Conservation (phyloP, 2,113 vertebrate genomes). For the Rallus limicola region DNA sequence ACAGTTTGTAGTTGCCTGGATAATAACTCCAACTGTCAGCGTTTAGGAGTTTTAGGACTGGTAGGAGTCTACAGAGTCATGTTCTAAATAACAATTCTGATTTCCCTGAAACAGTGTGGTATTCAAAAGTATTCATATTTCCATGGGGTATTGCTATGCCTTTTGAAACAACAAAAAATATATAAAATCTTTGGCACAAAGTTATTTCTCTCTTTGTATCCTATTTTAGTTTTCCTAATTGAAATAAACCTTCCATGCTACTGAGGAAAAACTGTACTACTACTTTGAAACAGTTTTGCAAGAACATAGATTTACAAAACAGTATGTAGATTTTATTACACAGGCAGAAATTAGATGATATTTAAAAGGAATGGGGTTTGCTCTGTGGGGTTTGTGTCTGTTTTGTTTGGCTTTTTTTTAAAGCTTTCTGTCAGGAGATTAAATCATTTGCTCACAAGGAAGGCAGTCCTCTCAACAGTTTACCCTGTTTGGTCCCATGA, state of each 20-base stretch:
- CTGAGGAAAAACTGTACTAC: background rate
- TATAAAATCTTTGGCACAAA: background rate
- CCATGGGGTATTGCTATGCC: background rate
- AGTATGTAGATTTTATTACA: background rate
- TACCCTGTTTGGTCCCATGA: background rate
- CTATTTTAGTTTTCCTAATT: background rate
- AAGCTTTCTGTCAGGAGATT: background rate
- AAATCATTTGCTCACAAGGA: background rate
- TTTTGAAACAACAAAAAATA: too few species aligned
- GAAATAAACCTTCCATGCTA: background rate
- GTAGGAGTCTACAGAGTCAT: background rate
- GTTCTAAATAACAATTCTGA: background rate
- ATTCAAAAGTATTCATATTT: background rate
- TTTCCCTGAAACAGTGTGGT: background rate
- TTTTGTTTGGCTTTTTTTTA: background rate
- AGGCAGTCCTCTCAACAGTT: background rate
- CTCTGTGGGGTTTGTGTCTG: background rate
- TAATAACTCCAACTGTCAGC: background rate
- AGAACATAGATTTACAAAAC: background rate
- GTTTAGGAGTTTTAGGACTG: background rate
- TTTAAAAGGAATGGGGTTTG: background rate
- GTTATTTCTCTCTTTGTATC: background rate
- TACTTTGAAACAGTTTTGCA: background rate
- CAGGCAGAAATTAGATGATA: too few species aligned
- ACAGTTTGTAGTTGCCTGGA: background rate